Evolutionary conservation across 2,113 vertebrate genomes (phyloP).

Genomic region (Rhinoptilus africanus): DNA sequence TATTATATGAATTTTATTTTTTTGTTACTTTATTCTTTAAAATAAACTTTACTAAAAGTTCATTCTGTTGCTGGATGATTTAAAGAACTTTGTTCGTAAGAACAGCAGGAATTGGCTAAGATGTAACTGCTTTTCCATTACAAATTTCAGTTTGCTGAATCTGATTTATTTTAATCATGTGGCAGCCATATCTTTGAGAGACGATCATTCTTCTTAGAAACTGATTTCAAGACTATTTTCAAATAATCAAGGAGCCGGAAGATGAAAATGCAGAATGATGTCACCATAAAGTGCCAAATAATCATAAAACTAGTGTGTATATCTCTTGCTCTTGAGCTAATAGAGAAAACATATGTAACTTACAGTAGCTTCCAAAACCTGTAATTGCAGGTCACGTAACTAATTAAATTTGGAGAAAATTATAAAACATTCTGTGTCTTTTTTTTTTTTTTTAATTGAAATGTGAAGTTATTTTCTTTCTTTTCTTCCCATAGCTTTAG

Average conservation of each 20-base stretch:
- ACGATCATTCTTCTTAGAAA: conserved; percentile 1
- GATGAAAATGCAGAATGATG: not conserved
- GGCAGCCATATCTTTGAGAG: not conserved
- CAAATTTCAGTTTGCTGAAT: conserved; percentile 38
- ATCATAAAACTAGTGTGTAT: not conserved
- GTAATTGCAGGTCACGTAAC: not conserved
- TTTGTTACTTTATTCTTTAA: not conserved
- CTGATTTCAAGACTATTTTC: conserved; percentile 3
- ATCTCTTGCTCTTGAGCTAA: not conserved
- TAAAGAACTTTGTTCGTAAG: conserved; percentile 7
- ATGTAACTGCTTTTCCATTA: not conserved
- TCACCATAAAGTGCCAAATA: not conserved
- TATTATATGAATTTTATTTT: not conserved
- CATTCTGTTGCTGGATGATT: not conserved
- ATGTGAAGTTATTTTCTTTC: not conserved
- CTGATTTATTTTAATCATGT: conserved; percentile 32
- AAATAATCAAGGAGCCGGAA: not conserved
- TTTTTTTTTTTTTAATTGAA: not conserved
- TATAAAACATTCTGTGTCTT: not conserved
- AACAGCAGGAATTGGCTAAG: not conserved
- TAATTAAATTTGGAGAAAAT: not conserved
- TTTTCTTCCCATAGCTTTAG: not conserved
- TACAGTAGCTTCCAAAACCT: not conserved
- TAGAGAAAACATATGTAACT: not conserved
- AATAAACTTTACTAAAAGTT: not conserved